phyloP scores from a whole-genome alignment of 2,888 invertebrate species.

The Caenorhabditis doughertyi region DNA sequence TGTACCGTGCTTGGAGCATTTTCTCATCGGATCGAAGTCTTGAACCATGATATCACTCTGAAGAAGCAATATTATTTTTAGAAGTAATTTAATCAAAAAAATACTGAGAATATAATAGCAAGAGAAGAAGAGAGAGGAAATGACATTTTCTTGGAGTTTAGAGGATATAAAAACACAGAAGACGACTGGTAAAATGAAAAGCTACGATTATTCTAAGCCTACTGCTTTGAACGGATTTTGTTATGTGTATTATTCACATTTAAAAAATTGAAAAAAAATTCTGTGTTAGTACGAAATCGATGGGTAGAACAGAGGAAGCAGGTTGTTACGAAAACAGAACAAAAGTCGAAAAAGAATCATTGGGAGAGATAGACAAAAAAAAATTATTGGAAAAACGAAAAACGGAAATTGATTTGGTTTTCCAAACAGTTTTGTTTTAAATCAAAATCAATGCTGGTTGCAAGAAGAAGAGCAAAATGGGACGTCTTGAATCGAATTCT shows the following conservation, averaged over 20 bases:
- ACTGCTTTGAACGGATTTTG: neutral
- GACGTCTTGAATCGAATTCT: neutral
- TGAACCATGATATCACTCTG: conserved; percentile 25
- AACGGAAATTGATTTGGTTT: conserved; percentile 5
- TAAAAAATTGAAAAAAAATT: neutral
- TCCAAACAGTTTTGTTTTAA: neutral
- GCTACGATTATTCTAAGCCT: neutral
- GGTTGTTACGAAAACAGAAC: neutral
- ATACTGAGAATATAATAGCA: neutral
- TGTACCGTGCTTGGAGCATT: conserved; percentile 13
- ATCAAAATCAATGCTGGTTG: neutral
- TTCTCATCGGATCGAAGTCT: neutral
- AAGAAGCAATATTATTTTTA: neutral
- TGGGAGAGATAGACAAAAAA: conserved; percentile 12
- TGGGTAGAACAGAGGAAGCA: neutral
- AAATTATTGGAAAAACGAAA: conserved; percentile 7
- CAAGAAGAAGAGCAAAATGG: neutral
- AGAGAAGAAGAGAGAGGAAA: neutral
- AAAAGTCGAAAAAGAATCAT: neutral
- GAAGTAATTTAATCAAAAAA: neutral
- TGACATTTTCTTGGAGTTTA: neutral
- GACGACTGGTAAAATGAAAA: neutral
- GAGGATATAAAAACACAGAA: neutral
- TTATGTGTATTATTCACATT: neutral
- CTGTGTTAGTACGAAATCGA: neutral